phyloP scores from a whole-genome alignment of 2,113 vertebrate genomes.

The Chionis minor region DNA sequence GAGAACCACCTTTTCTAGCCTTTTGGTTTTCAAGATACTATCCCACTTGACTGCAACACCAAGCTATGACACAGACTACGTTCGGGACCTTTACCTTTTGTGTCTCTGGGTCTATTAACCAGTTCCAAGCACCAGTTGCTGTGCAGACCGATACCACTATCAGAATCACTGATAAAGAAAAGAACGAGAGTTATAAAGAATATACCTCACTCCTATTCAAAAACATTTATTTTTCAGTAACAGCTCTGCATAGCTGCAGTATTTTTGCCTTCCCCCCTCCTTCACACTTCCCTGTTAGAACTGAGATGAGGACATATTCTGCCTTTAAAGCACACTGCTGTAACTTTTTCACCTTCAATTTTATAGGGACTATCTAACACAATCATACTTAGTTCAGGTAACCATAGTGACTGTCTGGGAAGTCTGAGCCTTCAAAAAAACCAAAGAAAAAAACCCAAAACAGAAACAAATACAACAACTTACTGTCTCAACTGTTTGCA shows the following conservation, averaged over 20 bases:
- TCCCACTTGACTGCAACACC: not conserved
- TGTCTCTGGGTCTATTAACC: slow-evolving; percentile 98
- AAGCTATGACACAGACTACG: not conserved
- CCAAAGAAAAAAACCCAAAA: not conserved
- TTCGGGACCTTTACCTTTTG: slow-evolving; percentile 85
- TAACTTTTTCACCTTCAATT: not conserved
- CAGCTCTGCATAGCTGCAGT: not conserved
- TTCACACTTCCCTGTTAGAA: not conserved
- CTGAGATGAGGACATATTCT: not conserved
- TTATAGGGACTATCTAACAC: not conserved
- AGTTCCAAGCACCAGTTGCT: slow-evolving; percentile 98
- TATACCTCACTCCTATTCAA: not conserved
- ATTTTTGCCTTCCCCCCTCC: not conserved
- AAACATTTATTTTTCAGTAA: not conserved
- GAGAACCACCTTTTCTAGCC: not conserved
- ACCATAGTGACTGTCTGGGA: not conserved
- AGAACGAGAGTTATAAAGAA: slow-evolving; percentile 47
- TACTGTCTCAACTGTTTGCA: not conserved
- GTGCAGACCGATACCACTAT: slow-evolving; percentile 99
- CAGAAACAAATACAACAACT: not conserved
- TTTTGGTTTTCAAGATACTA: not conserved
- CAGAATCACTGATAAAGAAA: slow-evolving; percentile 87
- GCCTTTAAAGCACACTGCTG: not conserved
- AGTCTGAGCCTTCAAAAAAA: not conserved
- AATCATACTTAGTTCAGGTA: not conserved